Base-by-base conservation (phyloP, 2,113 vertebrate species). In the Sinocyclocheilus maitianheensis region DNA sequence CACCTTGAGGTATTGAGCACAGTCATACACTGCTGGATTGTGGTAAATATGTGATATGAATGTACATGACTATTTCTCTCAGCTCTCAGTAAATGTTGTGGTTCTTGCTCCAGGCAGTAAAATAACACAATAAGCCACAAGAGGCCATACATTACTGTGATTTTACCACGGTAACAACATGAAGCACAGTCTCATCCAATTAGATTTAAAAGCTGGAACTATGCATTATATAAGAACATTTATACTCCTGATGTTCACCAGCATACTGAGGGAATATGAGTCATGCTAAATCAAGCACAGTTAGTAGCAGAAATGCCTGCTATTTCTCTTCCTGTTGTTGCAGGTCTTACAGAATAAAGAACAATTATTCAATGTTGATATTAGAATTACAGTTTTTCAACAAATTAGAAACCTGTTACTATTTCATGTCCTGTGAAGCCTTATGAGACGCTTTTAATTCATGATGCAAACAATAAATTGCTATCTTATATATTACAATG, bases 181-280 rank as follows among this genome's bases (percentile, higher is more conserved):
- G 58, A 55, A 30, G 24, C 24, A 30, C 4, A 48, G 11, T 7
- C 12, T 76, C 43, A 76, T 51, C 74, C 46, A 51, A 77, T 77
- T 46, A 51, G 5, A 51, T 81, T 30, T 81, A 46, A 67, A 24
- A 67, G 24, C 40, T 40, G 40, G n/a, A 67, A 26, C 40, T 67
- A 81, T 48, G 22, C 5, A 16, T 82, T 69, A 67, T 67, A 69
- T 69, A 69, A 92, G 91, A 88, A 88, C 93, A 93, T 92, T 93
- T 90, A 92, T 92, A 89, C 89, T 91, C 92, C 91, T 94, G 93
- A 93, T 94, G 91, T 91, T 90, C 91, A 90, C 91, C 92, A 93
- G 92, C 89, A 88, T 92, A 91, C 90, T 91, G 55, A 89, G 88
- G 90, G 90, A 92, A 93, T 91, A 91, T 92, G 91, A 93, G 93